Base-by-base conservation (phyloP, 1,140 invertebrate species). In the Drosophila pandora region DNA sequence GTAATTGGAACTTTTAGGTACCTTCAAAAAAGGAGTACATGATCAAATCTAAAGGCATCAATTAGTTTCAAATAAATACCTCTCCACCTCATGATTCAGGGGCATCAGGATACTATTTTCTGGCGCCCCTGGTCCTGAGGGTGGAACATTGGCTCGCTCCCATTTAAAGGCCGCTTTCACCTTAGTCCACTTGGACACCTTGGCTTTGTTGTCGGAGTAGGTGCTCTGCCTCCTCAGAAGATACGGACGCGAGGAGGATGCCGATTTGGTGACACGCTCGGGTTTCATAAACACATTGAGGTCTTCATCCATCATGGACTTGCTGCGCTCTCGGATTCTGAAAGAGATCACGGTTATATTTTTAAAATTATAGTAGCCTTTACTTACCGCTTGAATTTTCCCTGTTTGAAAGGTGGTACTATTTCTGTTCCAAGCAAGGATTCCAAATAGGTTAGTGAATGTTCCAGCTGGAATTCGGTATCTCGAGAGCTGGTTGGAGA, bases 81-180 rank as follows among this genome's bases (percentile, higher is more conserved):
- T 91, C 22, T 91, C 88, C 45, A 92, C 79, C 71, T 92, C 79
- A 53, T 80, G 76, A 62, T 91, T 92, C 2, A 91, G 70, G 6
- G 92, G 91, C 52, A 89, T 62, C 22, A 92, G 67, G 4, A 91
- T 73, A 37, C 91, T 82, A 1, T 48, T 23, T 57, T 93, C 93
- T 39, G 90, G 91, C 2, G 80, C 92, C 4, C 78, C 76, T 9
- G 91, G 25, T 17, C 65, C 63, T 2, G 71, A 41, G 12, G 91
- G 85, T 10, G 92, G 92, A 8, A 93, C 93, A 61, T 92, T 93
- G 5, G 94, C 94, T n/a, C 93, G 93, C 76, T 95, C 95, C 95
- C 94, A 96, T 78, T 94, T 95, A 69, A 96, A 96, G 9, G 96
- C 96, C 21, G 96, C 95, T 91, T 96, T 96, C 7, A 97, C 96